Conservation (phyloP, 1,140 invertebrate genomes). For the Anastrepha ludens region DNA sequence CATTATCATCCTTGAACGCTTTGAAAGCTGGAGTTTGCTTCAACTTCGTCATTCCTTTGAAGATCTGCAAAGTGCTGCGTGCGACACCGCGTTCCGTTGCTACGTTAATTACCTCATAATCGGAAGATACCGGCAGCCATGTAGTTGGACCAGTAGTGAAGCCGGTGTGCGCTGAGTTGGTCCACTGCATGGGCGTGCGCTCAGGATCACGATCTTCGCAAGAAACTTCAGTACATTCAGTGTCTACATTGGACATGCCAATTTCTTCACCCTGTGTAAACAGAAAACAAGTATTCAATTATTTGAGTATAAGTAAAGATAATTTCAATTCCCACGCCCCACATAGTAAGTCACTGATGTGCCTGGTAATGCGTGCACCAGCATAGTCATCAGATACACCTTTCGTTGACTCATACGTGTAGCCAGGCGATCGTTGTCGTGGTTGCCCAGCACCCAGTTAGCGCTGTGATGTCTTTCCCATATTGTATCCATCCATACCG, state of each 20-base stretch:
- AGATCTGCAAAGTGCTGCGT: constrained; percentile 66
- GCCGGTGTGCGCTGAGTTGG: constrained; percentile 75
- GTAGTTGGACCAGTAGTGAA: constrained; percentile 79
- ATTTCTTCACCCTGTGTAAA: constrained; percentile 83
- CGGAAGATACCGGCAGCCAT: constrained; percentile 81
- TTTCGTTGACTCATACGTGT: constrained; percentile 77
- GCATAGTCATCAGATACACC: constrained; percentile 81
- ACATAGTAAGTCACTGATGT: constrained; percentile 83
- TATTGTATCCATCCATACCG: constrained; percentile 75
- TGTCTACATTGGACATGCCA: constrained; percentile 81
- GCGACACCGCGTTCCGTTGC: constrained; percentile 70
- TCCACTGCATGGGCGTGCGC: constrained; percentile 83
- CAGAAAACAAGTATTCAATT: background rate
- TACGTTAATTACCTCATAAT: constrained; percentile 77
- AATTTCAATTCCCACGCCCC: constrained; percentile 70
- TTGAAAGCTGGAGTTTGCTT: constrained; percentile 66
- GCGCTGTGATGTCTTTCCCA: constrained; percentile 72
- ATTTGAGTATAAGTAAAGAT: background rate
- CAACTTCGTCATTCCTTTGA: constrained; percentile 66
- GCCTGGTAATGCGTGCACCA: constrained; percentile 82
- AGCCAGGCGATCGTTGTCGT: constrained; percentile 79
- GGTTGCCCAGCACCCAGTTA: constrained; percentile 78
- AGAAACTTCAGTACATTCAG: constrained; percentile 75
- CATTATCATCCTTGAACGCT: constrained; percentile 63
- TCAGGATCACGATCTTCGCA: constrained; percentile 75